phyloP scores from a whole-genome alignment of 2,888 invertebrate genomes.

The Biston stratarius region DNA sequence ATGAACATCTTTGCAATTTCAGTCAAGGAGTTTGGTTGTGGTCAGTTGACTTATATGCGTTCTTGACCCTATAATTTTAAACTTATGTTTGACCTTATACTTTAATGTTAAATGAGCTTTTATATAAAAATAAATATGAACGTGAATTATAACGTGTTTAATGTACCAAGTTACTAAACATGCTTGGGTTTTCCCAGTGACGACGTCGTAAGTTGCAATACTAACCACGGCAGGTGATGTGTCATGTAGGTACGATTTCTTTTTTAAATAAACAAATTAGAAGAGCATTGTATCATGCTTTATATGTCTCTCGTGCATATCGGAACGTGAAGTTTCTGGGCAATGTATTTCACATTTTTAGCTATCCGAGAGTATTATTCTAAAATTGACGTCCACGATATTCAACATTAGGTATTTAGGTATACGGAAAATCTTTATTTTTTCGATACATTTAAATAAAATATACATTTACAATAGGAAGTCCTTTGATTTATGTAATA shows the following conservation, averaged over 20 bases:
- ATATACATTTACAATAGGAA: too few relatives aligned
- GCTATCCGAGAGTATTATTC: too few relatives aligned
- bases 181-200: conserved; percentile 41
- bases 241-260: conserved; percentile 9
- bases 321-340: too few relatives aligned
- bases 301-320: too few relatives aligned
- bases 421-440: too few relatives aligned
- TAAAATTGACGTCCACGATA: too few relatives aligned
- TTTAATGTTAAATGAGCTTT: conserved; percentile 15
- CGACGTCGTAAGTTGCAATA: conserved; percentile 26
- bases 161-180: conserved; percentile 8
- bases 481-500: too few relatives aligned
- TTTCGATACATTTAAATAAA: too few relatives aligned
- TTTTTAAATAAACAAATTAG: conserved; percentile 10
- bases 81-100: conserved; percentile 10
- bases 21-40: not conserved
- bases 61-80: conserved; percentile 21
- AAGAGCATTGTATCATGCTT: not conserved
- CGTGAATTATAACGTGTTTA: conserved; percentile 29
- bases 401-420: too few relatives aligned
- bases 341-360: too few relatives aligned
- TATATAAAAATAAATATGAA: conserved; percentile 7
- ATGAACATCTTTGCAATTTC: not conserved
- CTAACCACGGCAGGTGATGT: conserved; percentile 1
- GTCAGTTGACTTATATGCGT: conserved; percentile 3